Evolutionary conservation across 2,797 vertebrate genomes (phyloP).

Genomic region (Arctocebus calabarensis): DNA sequence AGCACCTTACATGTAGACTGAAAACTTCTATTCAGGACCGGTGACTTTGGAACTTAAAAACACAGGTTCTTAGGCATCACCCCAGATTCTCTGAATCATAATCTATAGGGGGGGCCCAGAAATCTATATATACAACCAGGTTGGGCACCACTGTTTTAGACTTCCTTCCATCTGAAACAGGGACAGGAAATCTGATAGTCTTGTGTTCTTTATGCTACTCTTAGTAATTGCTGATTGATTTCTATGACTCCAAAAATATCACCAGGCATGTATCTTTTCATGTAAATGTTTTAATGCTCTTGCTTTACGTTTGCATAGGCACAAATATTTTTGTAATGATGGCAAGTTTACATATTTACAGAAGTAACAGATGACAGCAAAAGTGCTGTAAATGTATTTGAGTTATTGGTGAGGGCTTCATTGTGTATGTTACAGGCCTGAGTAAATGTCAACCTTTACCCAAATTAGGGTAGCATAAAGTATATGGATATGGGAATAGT

Average conservation of each 20-base stretch:
- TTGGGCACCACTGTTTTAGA: neutral
- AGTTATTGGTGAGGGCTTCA: neutral
- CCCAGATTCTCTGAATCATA: neutral
- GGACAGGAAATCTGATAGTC: neutral
- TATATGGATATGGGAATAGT: neutral
- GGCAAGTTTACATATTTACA: slow-evolving; percentile 58
- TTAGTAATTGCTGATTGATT: slow-evolving; percentile 56
- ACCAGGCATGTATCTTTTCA: slow-evolving; percentile 58
- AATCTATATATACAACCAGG: neutral
- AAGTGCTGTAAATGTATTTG: neutral
- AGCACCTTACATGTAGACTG: neutral
- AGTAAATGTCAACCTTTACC: slow-evolving; percentile 64
- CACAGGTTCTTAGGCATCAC: neutral
- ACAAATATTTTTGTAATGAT: slow-evolving; percentile 71
- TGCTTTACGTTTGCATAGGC: slow-evolving; percentile 21
- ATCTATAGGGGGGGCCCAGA: neutral
- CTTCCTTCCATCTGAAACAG: neutral
- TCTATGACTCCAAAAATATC: neutral
- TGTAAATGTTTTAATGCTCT: neutral
- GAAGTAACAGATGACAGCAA: slow-evolving; percentile 68
- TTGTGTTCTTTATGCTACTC: neutral
- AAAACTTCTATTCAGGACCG: neutral
- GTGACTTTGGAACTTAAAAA: slow-evolving; percentile 9
- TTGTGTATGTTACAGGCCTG: slow-evolving; percentile 64
- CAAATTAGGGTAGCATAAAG: slow-evolving; percentile 8